Evolutionary conservation across 2,113 vertebrate genomes (phyloP).

Genomic region (Ctenodactylus gundi): DNA sequence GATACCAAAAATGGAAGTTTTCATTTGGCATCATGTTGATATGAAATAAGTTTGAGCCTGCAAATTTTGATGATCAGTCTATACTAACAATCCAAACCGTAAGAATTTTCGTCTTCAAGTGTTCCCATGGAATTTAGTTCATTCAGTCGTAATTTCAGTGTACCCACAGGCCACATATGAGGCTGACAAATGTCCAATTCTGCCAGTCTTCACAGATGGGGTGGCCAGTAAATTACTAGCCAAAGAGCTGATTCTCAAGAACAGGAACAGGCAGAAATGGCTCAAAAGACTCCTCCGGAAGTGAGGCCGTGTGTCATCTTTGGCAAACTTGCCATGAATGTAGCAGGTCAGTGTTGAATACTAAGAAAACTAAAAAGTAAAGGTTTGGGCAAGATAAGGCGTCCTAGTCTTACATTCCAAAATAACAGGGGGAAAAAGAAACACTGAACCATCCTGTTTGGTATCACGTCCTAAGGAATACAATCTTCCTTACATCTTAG

Average conservation of each 20-base stretch:
- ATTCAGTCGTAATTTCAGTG: background rate
- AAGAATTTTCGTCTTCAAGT: background rate
- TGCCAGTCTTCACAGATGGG: accelerated
- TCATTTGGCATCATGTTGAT: background rate
- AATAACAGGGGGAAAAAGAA: background rate
- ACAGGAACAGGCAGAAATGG: accelerated
- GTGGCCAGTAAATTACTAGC: accelerated
- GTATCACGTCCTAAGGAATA: background rate
- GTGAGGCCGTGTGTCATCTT: background rate
- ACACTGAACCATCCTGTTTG: background rate
- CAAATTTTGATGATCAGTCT: background rate
- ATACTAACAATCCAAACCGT: background rate
- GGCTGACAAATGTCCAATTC: background rate
- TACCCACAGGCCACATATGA: background rate
- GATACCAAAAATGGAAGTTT: background rate
- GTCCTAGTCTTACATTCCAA: background rate
- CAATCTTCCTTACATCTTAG: background rate
- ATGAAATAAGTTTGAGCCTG: background rate
- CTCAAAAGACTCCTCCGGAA: background rate
- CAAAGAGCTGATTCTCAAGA: background rate
- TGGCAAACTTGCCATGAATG: background rate
- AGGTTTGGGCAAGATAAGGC: background rate
- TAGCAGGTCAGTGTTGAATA: background rate
- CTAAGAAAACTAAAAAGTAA: background rate
- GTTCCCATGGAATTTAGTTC: background rate